phyloP scores from a whole-genome alignment of 2,888 invertebrate genomes.

The Phoronis australis region DNA sequence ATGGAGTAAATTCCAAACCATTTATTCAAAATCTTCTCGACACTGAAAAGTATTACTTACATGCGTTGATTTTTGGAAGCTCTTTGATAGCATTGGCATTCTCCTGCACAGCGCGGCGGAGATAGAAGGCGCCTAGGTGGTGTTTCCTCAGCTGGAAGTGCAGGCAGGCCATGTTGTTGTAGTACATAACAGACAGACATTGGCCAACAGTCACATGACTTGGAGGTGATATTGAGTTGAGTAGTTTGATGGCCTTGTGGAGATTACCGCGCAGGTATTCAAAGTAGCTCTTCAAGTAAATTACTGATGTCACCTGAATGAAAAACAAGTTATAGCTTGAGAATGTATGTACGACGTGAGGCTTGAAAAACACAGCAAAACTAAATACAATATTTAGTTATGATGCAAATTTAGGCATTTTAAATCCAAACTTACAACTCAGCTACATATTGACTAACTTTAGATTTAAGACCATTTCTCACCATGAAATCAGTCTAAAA shows the following conservation, averaged over 20 bases:
- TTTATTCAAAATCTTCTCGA: too few species aligned
- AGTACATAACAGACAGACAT: slow-evolving; percentile 62
- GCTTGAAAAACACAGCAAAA: too few species aligned
- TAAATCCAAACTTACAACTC: too few species aligned
- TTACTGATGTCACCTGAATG: slow-evolving; percentile 53
- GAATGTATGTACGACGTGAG: too few species aligned
- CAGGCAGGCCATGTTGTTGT: slow-evolving; percentile 77
- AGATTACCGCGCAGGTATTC: slow-evolving; percentile 65
- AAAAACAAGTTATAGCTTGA: too few species aligned
- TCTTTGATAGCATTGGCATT: slow-evolving; percentile 56
- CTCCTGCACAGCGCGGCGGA: slow-evolving; percentile 72
- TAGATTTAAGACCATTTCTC: too few species aligned
- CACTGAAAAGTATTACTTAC: slow-evolving; percentile 8
- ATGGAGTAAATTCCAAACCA: too few species aligned
- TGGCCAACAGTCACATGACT: slow-evolving; percentile 58
- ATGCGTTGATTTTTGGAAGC: slow-evolving; percentile 18
- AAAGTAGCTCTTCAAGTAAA: slow-evolving; percentile 62
- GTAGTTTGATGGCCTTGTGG: slow-evolving; percentile 61
- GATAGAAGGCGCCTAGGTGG: slow-evolving; percentile 72
- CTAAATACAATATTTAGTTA: too few species aligned
- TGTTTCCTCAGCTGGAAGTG: slow-evolving; percentile 77
- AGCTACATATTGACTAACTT: too few species aligned
- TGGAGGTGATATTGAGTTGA: slow-evolving; percentile 45
- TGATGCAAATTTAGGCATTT: too few species aligned
- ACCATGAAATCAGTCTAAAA: too few species aligned